Evolutionary conservation across 2,888 invertebrate genomes (phyloP), one percentile per base, ranked within the genome.

Genomic region (Carpatolechia fugitivella): DNA sequence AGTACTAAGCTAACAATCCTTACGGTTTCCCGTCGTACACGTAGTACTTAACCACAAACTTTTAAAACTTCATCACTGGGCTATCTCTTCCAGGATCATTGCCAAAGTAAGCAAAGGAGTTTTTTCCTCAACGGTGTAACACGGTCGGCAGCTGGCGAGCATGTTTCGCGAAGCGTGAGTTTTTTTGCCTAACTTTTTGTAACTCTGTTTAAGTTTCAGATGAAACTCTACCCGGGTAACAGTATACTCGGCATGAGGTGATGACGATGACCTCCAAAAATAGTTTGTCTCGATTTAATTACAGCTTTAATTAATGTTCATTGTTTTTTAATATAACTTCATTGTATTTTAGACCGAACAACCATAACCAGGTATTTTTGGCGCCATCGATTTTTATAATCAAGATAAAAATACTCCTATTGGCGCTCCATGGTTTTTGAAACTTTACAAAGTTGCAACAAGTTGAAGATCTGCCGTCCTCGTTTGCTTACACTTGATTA

Each of bases 141-240:
- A 56, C 55, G 55, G 57, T 55, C 62, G 75, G 65, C 87, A 86
- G 85, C 82, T 85, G 86, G 74, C 65, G 68, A 64, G 73, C 82
- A 77, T 81, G 85, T 70, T 78, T 71, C 71, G 63, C 78, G 82
- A 74, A 84, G 81, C 89, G 85, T 88, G 79, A 81, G 72, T 69
- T 82, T 89, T 89, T 89, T 79, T 68, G 71, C 74, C 69, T 67
- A 72, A 78, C 79, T 78, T 78, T 58, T 78, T 72, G 76, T 73
- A 74, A 66, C 50, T 60, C 67, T 68, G 76, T 80, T 81, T 80
- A 68, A 76, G 80, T 85, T 87, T 86, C 85, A 87, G 80, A 72
- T 68, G 82, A 78, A 79, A 88, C 74, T 64, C 65, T 72, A 85
- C 70, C 75, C 71, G 62, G 59, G 78, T 75, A 80, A 82, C 69